Evolutionary conservation across 92 coral and sea anemone genomes (phyloP).

Genomic region (Ricordea florida): DNA sequence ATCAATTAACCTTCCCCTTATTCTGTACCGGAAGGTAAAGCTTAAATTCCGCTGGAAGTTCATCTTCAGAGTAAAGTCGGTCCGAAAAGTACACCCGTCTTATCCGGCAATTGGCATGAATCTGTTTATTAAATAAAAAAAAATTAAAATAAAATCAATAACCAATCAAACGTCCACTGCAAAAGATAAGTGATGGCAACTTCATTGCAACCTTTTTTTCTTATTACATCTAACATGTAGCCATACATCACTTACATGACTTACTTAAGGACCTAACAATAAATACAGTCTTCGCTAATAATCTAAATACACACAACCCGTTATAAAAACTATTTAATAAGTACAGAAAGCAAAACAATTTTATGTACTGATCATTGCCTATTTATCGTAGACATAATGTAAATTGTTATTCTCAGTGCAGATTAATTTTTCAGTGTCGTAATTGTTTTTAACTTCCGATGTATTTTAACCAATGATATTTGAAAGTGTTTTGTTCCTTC

Average conservation of each 20-base stretch:
- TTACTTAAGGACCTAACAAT: too few relatives aligned
- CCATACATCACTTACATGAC: too few relatives aligned
- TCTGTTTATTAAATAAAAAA: slow-evolving; percentile 39
- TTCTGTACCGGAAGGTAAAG: slow-evolving; percentile 95
- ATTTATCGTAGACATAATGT: too few relatives aligned
- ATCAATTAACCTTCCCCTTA: slow-evolving; percentile 60
- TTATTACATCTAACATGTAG: too few relatives aligned
- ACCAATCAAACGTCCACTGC: too few relatives aligned
- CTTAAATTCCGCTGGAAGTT: slow-evolving; percentile 98
- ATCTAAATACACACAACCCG: too few relatives aligned
- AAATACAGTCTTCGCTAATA: too few relatives aligned
- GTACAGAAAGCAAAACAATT: too few relatives aligned
- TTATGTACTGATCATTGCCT: too few relatives aligned
- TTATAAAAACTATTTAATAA: too few relatives aligned
- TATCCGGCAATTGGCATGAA: slow-evolving; percentile 99
- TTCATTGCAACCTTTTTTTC: too few relatives aligned
- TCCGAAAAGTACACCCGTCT: slow-evolving; percentile 99
- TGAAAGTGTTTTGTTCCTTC: not conserved
- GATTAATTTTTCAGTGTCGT: not conserved
- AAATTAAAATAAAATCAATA: not conserved
- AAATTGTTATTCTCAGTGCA: too few relatives aligned
- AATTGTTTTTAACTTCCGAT: not conserved
- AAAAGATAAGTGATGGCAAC: not conserved
- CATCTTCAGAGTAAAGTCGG: slow-evolving; percentile 98
- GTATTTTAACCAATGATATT: not conserved